A percentile compares a stretch with the other conserved stretches of the same genome.
These are phyloP conservation scores for Macrophya alboannulata DNA, from an alignment of 2,888 invertebrate genomes.

Conservation along the genomic window DNA sequence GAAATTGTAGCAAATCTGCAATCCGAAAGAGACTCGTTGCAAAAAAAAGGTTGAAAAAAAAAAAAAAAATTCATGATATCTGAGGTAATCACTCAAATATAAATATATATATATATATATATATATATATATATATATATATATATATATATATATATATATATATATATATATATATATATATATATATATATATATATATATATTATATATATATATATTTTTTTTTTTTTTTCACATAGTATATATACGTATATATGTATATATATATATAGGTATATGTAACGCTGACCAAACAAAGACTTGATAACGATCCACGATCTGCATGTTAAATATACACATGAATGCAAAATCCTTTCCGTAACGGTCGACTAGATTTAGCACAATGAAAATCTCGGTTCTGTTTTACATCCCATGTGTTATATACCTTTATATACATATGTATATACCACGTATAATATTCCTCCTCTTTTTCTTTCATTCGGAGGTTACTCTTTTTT, in stretches of 20 bases:
- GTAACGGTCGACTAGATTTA: conserved; percentile 23
- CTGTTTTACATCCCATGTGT: conserved; percentile 22
- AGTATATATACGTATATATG: too few species aligned
- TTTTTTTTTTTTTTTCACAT: too few species aligned
- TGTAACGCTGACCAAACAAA: conserved; percentile 16
- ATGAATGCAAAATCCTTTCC: conserved; percentile 41
- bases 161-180: too few species aligned
- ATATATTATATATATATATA: not conserved
- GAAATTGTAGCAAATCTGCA: too few species aligned
- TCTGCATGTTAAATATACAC: conserved; percentile 35
- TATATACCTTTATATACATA: not conserved
- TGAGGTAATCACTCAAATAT: too few species aligned
- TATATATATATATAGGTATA: not conserved
- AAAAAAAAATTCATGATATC: too few species aligned
- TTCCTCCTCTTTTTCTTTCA: not conserved
- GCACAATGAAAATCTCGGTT: conserved; percentile 29
- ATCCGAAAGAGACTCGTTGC: too few species aligned
- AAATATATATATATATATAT: too few species aligned
- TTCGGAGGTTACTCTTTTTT: not conserved
- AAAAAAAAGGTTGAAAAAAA: too few species aligned
- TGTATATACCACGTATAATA: not conserved
- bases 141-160: not conserved
- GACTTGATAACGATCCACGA: conserved; percentile 31
- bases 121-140: not conserved
- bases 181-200: not conserved